These are phyloP conservation scores for Zaprionus ghesquierei DNA, from an alignment of 1,140 invertebrate genomes.

Conservation along the genomic window DNA sequence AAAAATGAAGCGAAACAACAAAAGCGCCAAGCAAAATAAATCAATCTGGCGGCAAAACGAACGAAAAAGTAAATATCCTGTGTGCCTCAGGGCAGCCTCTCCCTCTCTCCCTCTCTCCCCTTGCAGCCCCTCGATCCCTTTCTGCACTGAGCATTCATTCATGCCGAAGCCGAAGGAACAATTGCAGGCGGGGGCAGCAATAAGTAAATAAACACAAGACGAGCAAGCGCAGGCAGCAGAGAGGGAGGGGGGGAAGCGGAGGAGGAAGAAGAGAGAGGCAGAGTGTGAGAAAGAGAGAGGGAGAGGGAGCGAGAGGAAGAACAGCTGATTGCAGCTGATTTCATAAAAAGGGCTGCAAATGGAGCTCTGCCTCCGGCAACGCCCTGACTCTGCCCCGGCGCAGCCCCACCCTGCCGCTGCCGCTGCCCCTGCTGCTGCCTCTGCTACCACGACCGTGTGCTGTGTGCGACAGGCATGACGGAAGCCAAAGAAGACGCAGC, in stretches of 20 bases:
- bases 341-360: constrained; percentile 34
- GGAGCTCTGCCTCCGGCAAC: background rate
- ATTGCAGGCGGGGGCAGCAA: constrained; percentile 20
- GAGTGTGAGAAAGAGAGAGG: too few species aligned
- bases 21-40: constrained; percentile 62
- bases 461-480: constrained; percentile 70
- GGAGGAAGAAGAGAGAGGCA: background rate
- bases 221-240: background rate
- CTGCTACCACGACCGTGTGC: too few species aligned
- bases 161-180: constrained; percentile 31
- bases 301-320: constrained; percentile 23
- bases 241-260: background rate
- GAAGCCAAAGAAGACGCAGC: constrained; percentile 56
- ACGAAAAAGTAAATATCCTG: constrained; percentile 77
- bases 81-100: constrained; percentile 15
- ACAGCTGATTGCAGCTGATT: constrained; percentile 79
- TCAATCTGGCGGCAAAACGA: constrained; percentile 41
- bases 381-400: background rate
- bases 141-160: constrained; percentile 13
- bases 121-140: background rate
- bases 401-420: background rate
- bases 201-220: constrained; percentile 71
- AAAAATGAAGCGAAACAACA: constrained; percentile 28
- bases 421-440: background rate
- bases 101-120: background rate